Conservation (phyloP, 1,140 invertebrate genomes). For the Venturia canescens region DNA sequence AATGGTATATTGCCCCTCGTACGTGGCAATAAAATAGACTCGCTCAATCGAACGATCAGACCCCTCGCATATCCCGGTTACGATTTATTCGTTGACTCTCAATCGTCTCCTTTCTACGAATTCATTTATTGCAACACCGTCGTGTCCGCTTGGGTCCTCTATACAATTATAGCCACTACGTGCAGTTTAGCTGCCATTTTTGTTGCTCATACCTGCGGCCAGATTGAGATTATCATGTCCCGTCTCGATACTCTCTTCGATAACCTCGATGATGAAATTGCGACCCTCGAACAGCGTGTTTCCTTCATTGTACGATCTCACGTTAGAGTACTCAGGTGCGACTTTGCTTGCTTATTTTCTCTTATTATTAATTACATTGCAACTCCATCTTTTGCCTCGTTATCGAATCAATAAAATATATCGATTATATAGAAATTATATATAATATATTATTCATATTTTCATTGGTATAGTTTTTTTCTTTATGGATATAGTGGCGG, state of each 20-base stretch:
- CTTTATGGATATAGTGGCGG: too few relatives aligned
- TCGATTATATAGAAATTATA: too few relatives aligned
- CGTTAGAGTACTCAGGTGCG: background rate
- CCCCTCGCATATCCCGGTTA: conserved; percentile 43
- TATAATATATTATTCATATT: too few relatives aligned
- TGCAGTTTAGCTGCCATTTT: conserved; percentile 49
- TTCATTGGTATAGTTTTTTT: too few relatives aligned
- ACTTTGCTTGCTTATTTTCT: background rate
- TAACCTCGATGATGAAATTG: background rate
- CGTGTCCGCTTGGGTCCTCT: conserved; percentile 23
- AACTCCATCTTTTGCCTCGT: too few relatives aligned
- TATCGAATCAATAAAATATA: too few relatives aligned
- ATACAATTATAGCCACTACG: conserved; percentile 11
- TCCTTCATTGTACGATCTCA: background rate
- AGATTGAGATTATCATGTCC: conserved; percentile 42
- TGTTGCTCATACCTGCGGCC: conserved; percentile 50
- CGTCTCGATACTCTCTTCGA: conserved; percentile 18
- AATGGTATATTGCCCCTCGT: conserved; percentile 39
- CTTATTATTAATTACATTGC: too few relatives aligned
- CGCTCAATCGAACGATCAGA: conserved; percentile 37
- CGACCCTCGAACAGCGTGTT: background rate
- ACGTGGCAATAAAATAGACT: conserved; percentile 5
- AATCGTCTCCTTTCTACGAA: conserved; percentile 38
- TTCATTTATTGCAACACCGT: conserved; percentile 42
- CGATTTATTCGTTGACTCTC: background rate